Conservation (phyloP, 2,888 invertebrate genomes). For the Orthosia gothica region DNA sequence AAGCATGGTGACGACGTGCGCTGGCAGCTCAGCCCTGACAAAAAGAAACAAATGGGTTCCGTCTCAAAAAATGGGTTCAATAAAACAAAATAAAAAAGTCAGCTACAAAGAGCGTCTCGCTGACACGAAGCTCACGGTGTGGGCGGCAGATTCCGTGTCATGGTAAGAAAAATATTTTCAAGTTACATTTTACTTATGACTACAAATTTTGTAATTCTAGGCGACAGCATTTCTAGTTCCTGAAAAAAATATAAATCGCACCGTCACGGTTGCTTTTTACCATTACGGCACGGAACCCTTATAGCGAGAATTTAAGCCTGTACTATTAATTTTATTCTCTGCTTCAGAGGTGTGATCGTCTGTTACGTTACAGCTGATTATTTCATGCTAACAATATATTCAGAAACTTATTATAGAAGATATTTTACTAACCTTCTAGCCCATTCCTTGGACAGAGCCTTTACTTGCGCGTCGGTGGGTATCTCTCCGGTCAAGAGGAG, state of each 20-base stretch:
- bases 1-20: constrained; percentile 98
- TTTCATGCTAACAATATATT: neutral
- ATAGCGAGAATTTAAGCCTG: neutral
- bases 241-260: neutral
- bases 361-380: neutral
- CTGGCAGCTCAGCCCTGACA: constrained; percentile 96
- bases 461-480: constrained; percentile 94
- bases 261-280: neutral
- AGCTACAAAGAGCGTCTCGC: neutral
- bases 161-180: neutral
- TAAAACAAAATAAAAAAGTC: neutral
- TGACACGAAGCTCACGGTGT: too few species aligned
- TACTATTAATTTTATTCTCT: too few species aligned
- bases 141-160: too few species aligned
- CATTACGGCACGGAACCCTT: neutral
- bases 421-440: constrained; percentile 88
- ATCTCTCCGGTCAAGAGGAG: constrained; percentile 94
- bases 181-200: neutral
- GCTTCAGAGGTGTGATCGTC: neutral
- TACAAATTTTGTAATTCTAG: too few species aligned
- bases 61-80: neutral
- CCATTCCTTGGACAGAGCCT: constrained; percentile 95
- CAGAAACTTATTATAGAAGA: neutral
- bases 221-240: neutral
- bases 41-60: neutral